Conservation (phyloP, 2,797 vertebrate genomes). For the Poecile montanus region DNA sequence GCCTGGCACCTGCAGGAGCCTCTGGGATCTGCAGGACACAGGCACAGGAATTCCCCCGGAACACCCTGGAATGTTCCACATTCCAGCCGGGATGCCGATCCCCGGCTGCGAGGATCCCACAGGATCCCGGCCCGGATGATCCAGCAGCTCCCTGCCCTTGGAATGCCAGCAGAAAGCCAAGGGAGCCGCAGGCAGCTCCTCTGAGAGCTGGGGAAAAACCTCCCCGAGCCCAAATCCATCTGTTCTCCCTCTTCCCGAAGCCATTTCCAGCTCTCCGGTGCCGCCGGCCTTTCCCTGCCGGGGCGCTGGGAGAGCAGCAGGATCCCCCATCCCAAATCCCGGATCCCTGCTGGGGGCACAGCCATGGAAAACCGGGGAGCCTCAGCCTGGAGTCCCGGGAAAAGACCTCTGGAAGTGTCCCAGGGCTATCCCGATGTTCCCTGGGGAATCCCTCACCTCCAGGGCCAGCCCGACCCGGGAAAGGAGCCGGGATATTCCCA, state of each 20-base stretch:
- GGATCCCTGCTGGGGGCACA: no score
- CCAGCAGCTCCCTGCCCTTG: background rate
- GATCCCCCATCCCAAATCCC: no score
- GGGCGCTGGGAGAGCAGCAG: background rate
- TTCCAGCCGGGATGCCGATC: fast-evolving
- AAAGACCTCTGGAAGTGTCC: fast-evolving
- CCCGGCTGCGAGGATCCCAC: fast-evolving
- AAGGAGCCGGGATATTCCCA: background rate
- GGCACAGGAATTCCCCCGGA: background rate
- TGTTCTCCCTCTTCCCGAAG: background rate
- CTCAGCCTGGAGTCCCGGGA: background rate
- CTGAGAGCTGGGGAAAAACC: background rate
- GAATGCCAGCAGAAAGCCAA: background rate
- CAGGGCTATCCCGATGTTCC: fast-evolving
- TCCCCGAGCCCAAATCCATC: background rate
- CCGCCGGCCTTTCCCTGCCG: background rate
- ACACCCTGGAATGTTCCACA: background rate
- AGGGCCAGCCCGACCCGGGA: fast-evolving
- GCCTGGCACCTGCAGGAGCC: background rate
- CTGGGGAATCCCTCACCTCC: background rate
- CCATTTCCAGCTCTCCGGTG: background rate
- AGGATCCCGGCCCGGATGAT: background rate
- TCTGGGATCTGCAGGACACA: background rate
- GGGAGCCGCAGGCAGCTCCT: background rate
- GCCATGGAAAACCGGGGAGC: fast-evolving